A percentile compares a stretch with the other conserved stretches of the same genome.
Evolutionary conservation across 2,797 vertebrate species (phyloP).

Genomic region (Helarctos malayanus): DNA sequence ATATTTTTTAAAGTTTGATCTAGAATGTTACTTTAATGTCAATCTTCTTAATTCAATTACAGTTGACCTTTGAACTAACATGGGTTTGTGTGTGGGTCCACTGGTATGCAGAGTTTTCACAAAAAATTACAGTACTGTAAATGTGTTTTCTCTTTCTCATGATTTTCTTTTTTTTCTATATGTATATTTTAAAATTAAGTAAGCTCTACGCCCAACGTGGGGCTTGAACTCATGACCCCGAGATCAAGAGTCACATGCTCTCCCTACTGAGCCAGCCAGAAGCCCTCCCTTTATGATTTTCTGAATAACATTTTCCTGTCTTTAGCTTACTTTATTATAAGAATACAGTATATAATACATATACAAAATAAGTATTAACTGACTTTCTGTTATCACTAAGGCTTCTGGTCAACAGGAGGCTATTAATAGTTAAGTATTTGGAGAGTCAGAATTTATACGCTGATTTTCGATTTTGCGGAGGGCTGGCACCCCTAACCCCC

Average conservation of each 20-base stretch:
- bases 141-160: background rate
- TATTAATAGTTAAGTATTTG: background rate
- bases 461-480: background rate
- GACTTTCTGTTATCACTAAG: background rate
- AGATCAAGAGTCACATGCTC: background rate
- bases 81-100: background rate
- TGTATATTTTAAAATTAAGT: background rate
- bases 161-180: background rate
- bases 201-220: background rate
- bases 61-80: background rate
- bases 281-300: background rate
- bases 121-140: background rate
- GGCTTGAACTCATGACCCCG: background rate
- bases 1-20: conserved; percentile 33
- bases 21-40: background rate
- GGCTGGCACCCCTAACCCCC: background rate
- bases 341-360: background rate
- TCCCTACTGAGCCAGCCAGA: background rate
- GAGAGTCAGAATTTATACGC: background rate
- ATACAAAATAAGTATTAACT: background rate
- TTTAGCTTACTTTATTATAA: background rate
- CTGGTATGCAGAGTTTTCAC: background rate
- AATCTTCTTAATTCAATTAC: background rate
- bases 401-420: background rate
- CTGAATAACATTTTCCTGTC: background rate